Base-by-base conservation (phyloP, 2,113 vertebrate genomes). In the Tretioscincus oriximinensis region DNA sequence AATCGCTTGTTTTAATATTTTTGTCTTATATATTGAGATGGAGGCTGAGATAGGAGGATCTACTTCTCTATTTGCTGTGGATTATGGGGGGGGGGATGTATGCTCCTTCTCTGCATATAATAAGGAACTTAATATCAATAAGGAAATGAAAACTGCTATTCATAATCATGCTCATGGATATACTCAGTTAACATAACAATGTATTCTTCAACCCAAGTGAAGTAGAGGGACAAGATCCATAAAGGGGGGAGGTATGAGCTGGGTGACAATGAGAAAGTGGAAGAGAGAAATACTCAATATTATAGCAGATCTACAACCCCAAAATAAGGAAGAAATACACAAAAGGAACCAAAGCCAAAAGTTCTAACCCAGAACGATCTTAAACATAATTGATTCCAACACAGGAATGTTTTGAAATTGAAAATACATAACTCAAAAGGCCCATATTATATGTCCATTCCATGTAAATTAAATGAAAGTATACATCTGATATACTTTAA, bases 241-340 rank as follows among this genome's bases (percentile, higher is more conserved):
- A 1, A 21, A 28, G 22, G 5, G 76, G 10, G 14, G 3, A 20
- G 1, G 29, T 78, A 20, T 47, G 78, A 80, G 26, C 54, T 49
- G 24, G 12, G 54, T 7, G 28, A 8, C 1, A 1, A 3, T 0
- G 45, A 12, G 3, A 11, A 9, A 10, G 24, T 10, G 20, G 12
- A 20, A 29, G 28, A 24, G 9, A 1, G 6, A 10, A 0, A 47
- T 6, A 5, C 0, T n/a, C 29, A 1, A 31, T 28, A 58, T 1
- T 60, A 0, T 3, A n/a, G 26, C 12, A 21, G 71, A n/a, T 35
- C 12, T 63, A 49, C 63, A 63, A 1, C 29, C 16, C 24, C 4
- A 61, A 26, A 3, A 28, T 18, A 9, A 24, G 14, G 4, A 66
- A 24, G 14, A 10, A 66, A 31, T 29, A 29, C n/a, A 16, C 5